Conservation (phyloP, 1,140 invertebrate species). For the Drosophila bocki region DNA sequence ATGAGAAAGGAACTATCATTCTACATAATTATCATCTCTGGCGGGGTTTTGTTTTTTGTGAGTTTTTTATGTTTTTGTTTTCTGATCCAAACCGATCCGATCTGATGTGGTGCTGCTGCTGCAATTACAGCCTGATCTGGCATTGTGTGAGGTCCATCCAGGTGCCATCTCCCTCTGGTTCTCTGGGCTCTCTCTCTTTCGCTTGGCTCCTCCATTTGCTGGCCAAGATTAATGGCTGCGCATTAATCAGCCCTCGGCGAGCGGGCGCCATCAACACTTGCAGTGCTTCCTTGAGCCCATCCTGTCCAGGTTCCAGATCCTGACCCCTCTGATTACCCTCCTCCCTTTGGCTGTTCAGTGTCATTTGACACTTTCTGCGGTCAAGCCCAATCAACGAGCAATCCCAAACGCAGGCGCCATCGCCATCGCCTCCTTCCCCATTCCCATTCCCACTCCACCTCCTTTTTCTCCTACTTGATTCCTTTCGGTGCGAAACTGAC, state of each 20-base stretch:
- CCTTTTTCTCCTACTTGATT: neutral
- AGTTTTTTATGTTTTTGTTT: neutral
- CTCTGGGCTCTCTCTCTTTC: neutral
- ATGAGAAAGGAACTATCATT: conserved; percentile 80
- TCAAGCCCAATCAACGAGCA: conserved; percentile 71
- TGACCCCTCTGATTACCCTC: neutral
- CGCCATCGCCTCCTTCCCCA: conserved; percentile 8
- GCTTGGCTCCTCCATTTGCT: conserved; percentile 43
- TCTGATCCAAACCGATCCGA: neutral
- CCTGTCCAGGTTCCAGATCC: neutral
- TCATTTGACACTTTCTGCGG: conserved; percentile 78
- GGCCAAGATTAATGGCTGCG: conserved; percentile 66
- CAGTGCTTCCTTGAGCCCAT: conserved; percentile 40
- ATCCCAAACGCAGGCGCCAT: conserved; percentile 71
- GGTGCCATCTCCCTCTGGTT: neutral
- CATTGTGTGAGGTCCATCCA: conserved; percentile 35
- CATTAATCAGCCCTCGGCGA: conserved; percentile 64
- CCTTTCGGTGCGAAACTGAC: conserved; percentile 3
- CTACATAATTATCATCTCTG: conserved; percentile 75
- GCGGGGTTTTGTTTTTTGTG: conserved; percentile 39
- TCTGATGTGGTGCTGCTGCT: conserved; percentile 12
- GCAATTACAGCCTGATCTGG: conserved; percentile 22
- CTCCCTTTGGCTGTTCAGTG: conserved; percentile 11
- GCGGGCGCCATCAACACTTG: conserved; percentile 74
- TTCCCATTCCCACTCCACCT: neutral